Evolutionary conservation across 1,140 invertebrate species (phyloP).

Genomic region (Eriocheir sinensis): DNA sequence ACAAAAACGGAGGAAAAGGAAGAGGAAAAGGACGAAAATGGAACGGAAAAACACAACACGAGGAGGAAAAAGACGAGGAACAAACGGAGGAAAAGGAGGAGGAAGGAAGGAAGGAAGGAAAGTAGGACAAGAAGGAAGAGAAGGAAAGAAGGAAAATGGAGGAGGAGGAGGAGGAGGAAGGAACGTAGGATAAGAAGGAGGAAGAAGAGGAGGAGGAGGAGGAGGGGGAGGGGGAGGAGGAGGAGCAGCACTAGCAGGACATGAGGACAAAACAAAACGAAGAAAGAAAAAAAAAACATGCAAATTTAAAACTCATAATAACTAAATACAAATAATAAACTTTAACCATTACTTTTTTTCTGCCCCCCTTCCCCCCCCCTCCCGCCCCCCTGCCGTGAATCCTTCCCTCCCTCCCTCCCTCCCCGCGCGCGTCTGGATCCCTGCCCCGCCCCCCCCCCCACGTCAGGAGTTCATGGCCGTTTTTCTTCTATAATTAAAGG

Average conservation of each 20-base stretch:
- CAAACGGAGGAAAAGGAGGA: not conserved
- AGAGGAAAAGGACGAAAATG: not conserved
- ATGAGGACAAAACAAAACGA: not conserved
- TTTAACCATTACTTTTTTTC: not conserved
- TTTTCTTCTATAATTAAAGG: too few relatives aligned
- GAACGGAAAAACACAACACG: not conserved
- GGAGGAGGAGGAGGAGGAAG: not conserved
- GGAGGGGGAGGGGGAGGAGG: not conserved
- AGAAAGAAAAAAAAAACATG: not conserved
- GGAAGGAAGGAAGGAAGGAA: not conserved
- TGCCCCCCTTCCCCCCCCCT: not conserved
- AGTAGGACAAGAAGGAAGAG: too few relatives aligned
- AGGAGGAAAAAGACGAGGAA: not conserved
- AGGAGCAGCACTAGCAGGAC: not conserved
- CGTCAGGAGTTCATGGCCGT: too few relatives aligned
- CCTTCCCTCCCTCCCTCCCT: not conserved
- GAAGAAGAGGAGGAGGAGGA: not conserved
- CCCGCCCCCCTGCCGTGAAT: not conserved
- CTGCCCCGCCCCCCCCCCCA: not conserved
- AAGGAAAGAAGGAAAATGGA: not conserved
- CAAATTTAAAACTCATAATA: too few relatives aligned
- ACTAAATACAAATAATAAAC: too few relatives aligned
- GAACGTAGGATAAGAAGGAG: not conserved
- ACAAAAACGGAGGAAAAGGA: too few relatives aligned
- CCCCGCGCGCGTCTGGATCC: not conserved